phyloP scores from a whole-genome alignment of 2,113 vertebrate species.

The Orycteropus afer region DNA sequence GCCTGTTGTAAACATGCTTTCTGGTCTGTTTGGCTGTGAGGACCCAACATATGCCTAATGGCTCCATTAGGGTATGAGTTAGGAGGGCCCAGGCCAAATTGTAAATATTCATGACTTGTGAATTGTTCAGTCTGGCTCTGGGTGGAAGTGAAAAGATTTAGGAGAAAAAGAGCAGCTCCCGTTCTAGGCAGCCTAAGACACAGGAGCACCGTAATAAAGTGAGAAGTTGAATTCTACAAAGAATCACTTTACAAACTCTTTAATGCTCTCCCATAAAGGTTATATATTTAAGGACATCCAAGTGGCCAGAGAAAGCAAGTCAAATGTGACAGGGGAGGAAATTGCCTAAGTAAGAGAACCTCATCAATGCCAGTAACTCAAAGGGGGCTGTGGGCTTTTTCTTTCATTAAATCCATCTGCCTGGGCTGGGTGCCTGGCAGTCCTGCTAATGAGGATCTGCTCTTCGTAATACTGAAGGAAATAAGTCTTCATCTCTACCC shows the following conservation, averaged over 20 bases:
- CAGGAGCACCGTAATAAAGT: constrained; percentile 28
- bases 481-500: constrained; percentile 63
- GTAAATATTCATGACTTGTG: constrained; percentile 58
- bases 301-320: constrained; percentile 38
- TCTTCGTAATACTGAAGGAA: constrained; percentile 60
- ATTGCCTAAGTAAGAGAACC: constrained; percentile 7
- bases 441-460: constrained; percentile 67
- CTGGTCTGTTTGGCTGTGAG: constrained; percentile 49
- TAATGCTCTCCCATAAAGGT: neutral
- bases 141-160: constrained; percentile 58
- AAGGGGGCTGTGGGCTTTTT: neutral
- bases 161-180: neutral
- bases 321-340: constrained; percentile 38
- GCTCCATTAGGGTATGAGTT: constrained; percentile 13
- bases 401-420: constrained; percentile 64
- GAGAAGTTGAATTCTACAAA: neutral
- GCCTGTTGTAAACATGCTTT: constrained; percentile 52
- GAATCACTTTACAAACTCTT: constrained; percentile 43
- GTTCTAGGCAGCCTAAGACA: constrained; percentile 8
- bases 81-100: constrained; percentile 43
- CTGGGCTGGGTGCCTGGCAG: constrained; percentile 43
- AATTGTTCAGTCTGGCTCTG: constrained; percentile 35
- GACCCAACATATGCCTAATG: constrained; percentile 57
- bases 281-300: constrained; percentile 48
- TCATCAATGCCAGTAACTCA: constrained; percentile 47